Conservation (phyloP, 53 echinoderm and acorn worm species). For the Patiria pectinifera region DNA sequence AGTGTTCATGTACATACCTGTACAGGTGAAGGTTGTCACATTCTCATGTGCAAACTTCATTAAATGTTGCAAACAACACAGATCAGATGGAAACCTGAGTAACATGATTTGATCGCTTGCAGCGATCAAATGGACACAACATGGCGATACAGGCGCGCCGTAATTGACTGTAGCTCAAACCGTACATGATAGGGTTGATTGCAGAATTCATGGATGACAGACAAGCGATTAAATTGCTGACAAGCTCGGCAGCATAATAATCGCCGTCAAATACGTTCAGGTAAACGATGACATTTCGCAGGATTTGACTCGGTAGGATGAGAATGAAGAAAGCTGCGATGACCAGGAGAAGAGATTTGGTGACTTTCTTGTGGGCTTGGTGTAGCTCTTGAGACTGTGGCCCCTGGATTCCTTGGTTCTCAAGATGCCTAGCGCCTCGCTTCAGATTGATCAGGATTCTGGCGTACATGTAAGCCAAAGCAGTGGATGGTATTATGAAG, state of each 20-base stretch:
- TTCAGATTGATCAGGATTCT: constrained; percentile 39
- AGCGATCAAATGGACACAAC: constrained; percentile 14
- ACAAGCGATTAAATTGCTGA: background rate
- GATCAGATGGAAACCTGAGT: background rate
- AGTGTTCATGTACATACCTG: background rate
- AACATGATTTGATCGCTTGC: constrained; percentile 34
- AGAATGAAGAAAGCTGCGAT: constrained; percentile 42
- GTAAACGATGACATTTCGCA: background rate
- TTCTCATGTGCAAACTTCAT: no score
- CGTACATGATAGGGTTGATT: constrained; percentile 35
- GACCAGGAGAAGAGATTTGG: constrained; percentile 30
- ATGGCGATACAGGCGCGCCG: constrained; percentile 19
- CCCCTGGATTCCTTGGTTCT: constrained; percentile 43
- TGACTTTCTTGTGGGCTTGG: constrained; percentile 50
- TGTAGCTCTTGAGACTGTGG: constrained; percentile 31
- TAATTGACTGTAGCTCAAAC: constrained; percentile 22
- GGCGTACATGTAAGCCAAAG: constrained; percentile 31
- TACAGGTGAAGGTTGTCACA: background rate
- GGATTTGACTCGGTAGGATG: background rate
- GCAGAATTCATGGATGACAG: background rate
- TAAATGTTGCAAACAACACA: background rate
- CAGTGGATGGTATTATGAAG: constrained; percentile 24
- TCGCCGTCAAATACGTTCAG: background rate
- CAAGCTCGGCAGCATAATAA: background rate
- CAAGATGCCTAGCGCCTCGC: constrained; percentile 35